Evolutionary conservation across 2,113 vertebrate species (phyloP), one percentile per base, ranked within the genome.

Genomic region (Struthidea cinerea): DNA sequence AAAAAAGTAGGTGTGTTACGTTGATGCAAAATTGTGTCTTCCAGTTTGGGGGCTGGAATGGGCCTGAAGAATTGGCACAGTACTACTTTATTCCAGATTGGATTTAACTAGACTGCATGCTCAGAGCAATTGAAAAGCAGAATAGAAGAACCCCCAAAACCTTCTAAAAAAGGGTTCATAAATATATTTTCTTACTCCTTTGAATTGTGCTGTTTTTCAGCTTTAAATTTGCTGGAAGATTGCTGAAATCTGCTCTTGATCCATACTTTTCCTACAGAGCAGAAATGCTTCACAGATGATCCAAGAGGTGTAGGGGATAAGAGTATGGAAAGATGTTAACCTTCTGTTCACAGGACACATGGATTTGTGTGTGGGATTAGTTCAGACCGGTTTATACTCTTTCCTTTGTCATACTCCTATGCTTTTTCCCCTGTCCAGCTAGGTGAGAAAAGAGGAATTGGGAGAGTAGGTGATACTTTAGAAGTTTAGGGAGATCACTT

Each of bases 321-420:
- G 4, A 57, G 7, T 27, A 3, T 7, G 6, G 20, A 46, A 61
- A 30, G 41, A 37, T 1, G 0, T 39, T 61, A 7, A 2, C 32
- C 61, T 75, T 70, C 21, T n/a, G 27, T 53, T 52, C 17, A 16
- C 20, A 39, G 30, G 26, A 35, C 20, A 46, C 8, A 9, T 18
- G 21, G 30, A 20, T 78, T 78, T 49, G 3, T 61, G 27, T 19
- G 33, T 32, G 35, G 13, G 16, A 57, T 81, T 74, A 61, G 35
- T 71, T 79, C 30, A 50, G 61, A 52, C 6, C 1, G 7, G 18
- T 75, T 83, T 57, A 26, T 55, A 37, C 41, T 59, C 44, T 75
- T 35, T 16, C n/a, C 13, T 44, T 69, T 69, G n/a, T 46, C 7
- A 7, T 23, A 17, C 13, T 65, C 11, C 18, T 56, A 7, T 1